Percentiles rank a stretch among this genome's conserved stretches.
phyloP scores from a whole-genome alignment of 2,888 invertebrate species.

The Drosophila limbata region DNA sequence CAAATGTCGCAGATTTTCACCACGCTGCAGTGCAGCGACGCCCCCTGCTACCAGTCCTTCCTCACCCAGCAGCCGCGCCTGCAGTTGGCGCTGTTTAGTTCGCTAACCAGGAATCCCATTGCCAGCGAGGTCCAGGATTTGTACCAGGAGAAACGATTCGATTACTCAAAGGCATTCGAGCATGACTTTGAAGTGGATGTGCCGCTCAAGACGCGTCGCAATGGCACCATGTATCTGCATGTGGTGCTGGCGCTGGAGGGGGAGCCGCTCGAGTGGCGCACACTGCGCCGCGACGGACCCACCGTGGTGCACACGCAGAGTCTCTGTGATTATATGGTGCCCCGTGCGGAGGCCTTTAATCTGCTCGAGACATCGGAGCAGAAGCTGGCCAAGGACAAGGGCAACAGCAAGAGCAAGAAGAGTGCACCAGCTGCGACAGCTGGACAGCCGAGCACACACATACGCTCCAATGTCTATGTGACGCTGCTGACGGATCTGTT shows the following conservation, averaged over 20 bases:
- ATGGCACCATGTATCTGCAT: conserved; percentile 94
- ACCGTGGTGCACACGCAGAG: conserved; percentile 88
- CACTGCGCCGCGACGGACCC: conserved; percentile 87
- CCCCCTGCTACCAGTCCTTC: conserved; percentile 89
- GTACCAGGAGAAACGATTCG: conserved; percentile 88
- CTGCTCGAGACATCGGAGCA: conserved; percentile 86
- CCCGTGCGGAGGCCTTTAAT: conserved; percentile 91
- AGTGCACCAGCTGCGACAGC: not conserved
- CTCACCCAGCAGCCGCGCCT: conserved; percentile 89
- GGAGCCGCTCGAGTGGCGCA: conserved; percentile 87
- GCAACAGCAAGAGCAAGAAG: not conserved
- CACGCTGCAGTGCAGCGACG: conserved; percentile 86
- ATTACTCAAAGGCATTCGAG: conserved; percentile 88
- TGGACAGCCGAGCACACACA: conserved; percentile 89
- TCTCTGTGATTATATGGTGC: conserved; percentile 91
- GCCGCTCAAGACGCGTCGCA: conserved; percentile 91
- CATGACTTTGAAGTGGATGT: conserved; percentile 87
- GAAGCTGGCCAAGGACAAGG: not conserved
- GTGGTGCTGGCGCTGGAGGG: conserved; percentile 89
- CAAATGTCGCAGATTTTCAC: conserved; percentile 90
- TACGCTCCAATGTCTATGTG: conserved; percentile 90
- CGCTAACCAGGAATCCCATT: conserved; percentile 87
- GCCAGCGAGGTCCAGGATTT: conserved; percentile 88
- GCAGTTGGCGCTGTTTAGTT: conserved; percentile 90
- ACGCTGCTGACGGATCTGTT: conserved; percentile 92